Percentiles rank a stretch among this genome's conserved stretches.
These are phyloP conservation scores for Columba guinea DNA, from an alignment of 2,797 vertebrate genomes.

Conservation along the genomic window DNA sequence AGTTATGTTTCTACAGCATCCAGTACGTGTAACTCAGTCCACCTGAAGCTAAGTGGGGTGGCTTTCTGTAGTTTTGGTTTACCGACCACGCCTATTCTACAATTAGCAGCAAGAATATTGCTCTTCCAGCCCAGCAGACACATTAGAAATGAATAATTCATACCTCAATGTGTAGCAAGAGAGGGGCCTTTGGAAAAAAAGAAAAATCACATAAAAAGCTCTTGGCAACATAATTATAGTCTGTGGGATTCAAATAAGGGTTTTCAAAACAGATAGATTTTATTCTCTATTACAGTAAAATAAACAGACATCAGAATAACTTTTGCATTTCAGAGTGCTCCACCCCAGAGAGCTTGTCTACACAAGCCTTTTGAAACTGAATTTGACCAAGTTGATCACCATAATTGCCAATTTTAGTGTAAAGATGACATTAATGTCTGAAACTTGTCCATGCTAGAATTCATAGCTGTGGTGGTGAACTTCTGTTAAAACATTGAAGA, in stretches of 20 bases:
- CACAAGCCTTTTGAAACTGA: constrained; percentile 15
- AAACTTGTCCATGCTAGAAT: not conserved
- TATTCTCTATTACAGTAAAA: constrained; percentile 48
- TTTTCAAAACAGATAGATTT: constrained; percentile 60
- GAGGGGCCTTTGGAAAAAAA: constrained; percentile 64
- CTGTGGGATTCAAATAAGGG: constrained; percentile 50
- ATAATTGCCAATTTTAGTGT: constrained; percentile 38
- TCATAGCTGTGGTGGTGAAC: not conserved
- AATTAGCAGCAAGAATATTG: constrained; percentile 55
- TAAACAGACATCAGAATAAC: constrained; percentile 56
- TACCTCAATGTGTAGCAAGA: constrained; percentile 64
- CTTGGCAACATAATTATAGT: constrained; percentile 56
- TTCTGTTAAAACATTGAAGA: constrained; percentile 9
- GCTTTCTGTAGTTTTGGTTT: constrained; percentile 28
- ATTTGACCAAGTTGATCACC: constrained; percentile 20
- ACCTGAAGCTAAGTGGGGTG: constrained; percentile 6
- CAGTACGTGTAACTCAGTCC: not conserved
- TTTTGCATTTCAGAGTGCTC: constrained; percentile 34
- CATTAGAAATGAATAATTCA: constrained; percentile 66
- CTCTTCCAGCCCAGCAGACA: constrained; percentile 60
- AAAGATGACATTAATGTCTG: constrained; percentile 16
- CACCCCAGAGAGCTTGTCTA: constrained; percentile 14
- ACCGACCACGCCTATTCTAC: constrained; percentile 45
- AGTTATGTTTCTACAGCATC: constrained; percentile 31
- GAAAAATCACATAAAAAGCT: constrained; percentile 68